phyloP scores from a whole-genome alignment of 1,140 invertebrate species.

The Sycophila sp. region DNA sequence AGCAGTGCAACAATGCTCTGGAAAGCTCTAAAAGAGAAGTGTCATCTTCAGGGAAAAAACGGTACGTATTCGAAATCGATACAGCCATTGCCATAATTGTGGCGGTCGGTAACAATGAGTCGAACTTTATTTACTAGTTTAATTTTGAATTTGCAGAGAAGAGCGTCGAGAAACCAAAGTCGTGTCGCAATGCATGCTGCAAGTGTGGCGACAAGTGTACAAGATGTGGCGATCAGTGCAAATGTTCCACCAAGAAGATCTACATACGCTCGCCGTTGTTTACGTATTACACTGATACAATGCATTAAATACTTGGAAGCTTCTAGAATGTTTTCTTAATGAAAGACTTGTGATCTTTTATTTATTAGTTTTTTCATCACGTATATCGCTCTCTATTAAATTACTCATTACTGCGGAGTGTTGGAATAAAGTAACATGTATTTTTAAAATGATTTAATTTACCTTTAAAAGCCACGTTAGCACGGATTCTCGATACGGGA shows the following conservation, averaged over 20 bases:
- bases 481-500: slow-evolving; percentile 76
- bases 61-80: slow-evolving; percentile 41
- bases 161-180: slow-evolving; percentile 36
- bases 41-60: slow-evolving; percentile 44
- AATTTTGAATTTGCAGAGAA: slow-evolving; percentile 18
- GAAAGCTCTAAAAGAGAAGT: slow-evolving; percentile 48
- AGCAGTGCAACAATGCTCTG: slow-evolving; percentile 51
- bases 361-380: background rate
- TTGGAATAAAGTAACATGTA: too few species aligned
- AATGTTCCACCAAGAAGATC: slow-evolving; percentile 49
- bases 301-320: slow-evolving; percentile 48
- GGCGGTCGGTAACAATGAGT: slow-evolving; percentile 6
- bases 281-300: slow-evolving; percentile 55
- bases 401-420: too few species aligned
- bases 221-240: slow-evolving; percentile 52
- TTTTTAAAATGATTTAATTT: too few species aligned
- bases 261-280: slow-evolving; percentile 55
- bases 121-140: slow-evolving; percentile 1
- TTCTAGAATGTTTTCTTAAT: background rate
- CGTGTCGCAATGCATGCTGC: slow-evolving; percentile 38
- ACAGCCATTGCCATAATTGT: background rate
- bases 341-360: slow-evolving; percentile 9
- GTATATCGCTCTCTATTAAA: background rate
- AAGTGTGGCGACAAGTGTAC: slow-evolving; percentile 50
- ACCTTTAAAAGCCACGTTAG: slow-evolving; percentile 83